phyloP scores from a whole-genome alignment of 2,888 invertebrate genomes.

The Pyrocoelia pectoralis region DNA sequence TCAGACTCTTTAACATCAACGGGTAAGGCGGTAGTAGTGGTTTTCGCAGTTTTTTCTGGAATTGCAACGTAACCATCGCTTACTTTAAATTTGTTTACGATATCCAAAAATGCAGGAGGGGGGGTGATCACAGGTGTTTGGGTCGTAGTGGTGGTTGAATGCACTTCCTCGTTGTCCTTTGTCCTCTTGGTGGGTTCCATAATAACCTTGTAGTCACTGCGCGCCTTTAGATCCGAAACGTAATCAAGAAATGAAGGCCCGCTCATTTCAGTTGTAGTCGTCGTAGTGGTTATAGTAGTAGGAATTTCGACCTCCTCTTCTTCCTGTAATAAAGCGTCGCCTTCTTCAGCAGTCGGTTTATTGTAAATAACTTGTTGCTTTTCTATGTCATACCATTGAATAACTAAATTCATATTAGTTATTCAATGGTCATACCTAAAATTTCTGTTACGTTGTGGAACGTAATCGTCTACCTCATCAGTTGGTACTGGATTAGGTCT shows the following conservation, averaged over 20 bases:
- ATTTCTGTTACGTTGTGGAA: slow-evolving; percentile 55
- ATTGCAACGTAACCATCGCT: slow-evolving; percentile 51
- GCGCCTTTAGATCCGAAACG: slow-evolving; percentile 49
- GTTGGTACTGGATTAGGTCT: slow-evolving; percentile 40
- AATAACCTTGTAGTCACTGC: slow-evolving; percentile 50
- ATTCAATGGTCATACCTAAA: too few species aligned
- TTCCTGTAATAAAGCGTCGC: too few species aligned
- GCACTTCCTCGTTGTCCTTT: slow-evolving; percentile 29
- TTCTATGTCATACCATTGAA: slow-evolving; percentile 57
- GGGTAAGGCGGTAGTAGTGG: slow-evolving; percentile 23
- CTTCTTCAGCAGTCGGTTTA: slow-evolving; percentile 16
- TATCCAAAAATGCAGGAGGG: slow-evolving; percentile 53
- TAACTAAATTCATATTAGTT: too few species aligned
- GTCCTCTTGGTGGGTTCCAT: slow-evolving; percentile 52
- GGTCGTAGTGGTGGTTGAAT: slow-evolving; percentile 38
- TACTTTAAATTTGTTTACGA: slow-evolving; percentile 50
- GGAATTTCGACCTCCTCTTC: slow-evolving; percentile 13
- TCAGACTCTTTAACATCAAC: neutral
- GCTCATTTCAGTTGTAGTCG: slow-evolving; percentile 42
- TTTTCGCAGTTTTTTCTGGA: slow-evolving; percentile 47
- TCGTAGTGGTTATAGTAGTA: neutral
- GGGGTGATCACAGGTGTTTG: slow-evolving; percentile 45
- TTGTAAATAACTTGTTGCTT: slow-evolving; percentile 54
- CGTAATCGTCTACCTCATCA: slow-evolving; percentile 55
- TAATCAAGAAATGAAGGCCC: slow-evolving; percentile 53